Evolutionary conservation across 2,797 vertebrate genomes (phyloP), one percentile per base, ranked within the genome.

Genomic region (Petrocephalus schoutedeni): DNA sequence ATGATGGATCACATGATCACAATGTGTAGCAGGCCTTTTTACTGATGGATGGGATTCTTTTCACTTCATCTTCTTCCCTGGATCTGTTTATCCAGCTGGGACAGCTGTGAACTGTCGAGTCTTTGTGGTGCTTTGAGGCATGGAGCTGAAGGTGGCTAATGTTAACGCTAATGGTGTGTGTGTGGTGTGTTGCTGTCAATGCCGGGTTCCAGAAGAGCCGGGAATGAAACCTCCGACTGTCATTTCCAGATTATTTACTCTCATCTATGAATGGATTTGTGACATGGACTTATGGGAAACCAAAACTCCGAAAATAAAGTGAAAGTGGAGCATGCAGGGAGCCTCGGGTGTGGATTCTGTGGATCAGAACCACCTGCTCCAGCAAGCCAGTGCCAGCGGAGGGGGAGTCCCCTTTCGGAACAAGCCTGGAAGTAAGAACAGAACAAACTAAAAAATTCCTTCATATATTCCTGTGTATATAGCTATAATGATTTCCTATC

Each of bases 81-180:
- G 90, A 94, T 92, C 90, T 93, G 94, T 94, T 95, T 94, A 94
- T 93, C 91, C 91, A 92, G 90, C 88, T 91, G 93, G 89, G 91
- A 90, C 88, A 86, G 90, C 94, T 95, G 95, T 96, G 93, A 96
- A 95, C 92, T 91, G 88, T 80, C 80, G 90, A 90, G 92, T 91
- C 92, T 94, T 95, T 94, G 92, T 92, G 94, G 93, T 95, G 56
- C 56, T 94, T 91, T 93, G 92, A 94, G 92, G 91, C 91, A 93
- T 77, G 89, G 45, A 89, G 90, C 90, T 93, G 93, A 92, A 92
- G 92, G 94, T 92, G 93, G 93, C 92, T 95, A 95, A 95, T 94
- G 94, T 94, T 93, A 94, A 92, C 91, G 92, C 94, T 93, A 94
- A 95, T 95, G 93, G 94, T 87, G 80, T 89, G 80, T 89, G 87